A percentile compares a stretch with the other conserved stretches of the same genome.
Evolutionary conservation across 2,113 vertebrate genomes (phyloP).

Genomic region (Columbina picui): DNA sequence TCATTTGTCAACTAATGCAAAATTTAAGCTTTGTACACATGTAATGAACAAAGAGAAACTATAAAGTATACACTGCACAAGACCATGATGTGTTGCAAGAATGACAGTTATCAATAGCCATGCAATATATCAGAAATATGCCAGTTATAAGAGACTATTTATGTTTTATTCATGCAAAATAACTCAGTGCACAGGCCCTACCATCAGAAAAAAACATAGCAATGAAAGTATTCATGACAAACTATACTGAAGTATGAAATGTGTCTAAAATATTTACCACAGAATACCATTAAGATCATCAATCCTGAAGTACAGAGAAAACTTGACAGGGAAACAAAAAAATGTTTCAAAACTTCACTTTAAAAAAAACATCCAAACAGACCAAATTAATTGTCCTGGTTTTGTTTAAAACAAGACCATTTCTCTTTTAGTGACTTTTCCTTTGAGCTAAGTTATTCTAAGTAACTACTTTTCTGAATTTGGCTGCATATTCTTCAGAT

Average conservation of each 20-base stretch:
- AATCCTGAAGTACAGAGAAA: neutral
- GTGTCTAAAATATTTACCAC: neutral
- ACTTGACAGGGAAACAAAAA: neutral
- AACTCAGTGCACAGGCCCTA: neutral
- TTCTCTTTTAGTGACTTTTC: no score
- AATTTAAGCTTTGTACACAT: neutral
- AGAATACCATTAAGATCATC: neutral
- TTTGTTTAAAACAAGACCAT: no score
- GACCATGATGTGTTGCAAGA: neutral
- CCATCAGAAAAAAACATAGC: neutral
- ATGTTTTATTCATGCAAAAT: conserved; percentile 62
- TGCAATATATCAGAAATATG: neutral
- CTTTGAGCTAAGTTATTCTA: no score
- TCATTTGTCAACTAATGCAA: neutral
- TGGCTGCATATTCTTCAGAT: no score
- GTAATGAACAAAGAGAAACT: neutral
- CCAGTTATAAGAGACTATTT: neutral
- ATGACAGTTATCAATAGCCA: neutral
- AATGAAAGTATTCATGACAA: neutral
- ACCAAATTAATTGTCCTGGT: neutral
- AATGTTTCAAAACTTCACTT: neutral
- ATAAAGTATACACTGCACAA: neutral
- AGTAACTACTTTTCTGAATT: no score
- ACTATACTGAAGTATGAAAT: neutral
- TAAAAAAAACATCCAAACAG: neutral